Percentiles rank a stretch among this genome's conserved stretches.
phyloP scores from a whole-genome alignment of 2,888 invertebrate species.

The Linnaemya vulpina region DNA sequence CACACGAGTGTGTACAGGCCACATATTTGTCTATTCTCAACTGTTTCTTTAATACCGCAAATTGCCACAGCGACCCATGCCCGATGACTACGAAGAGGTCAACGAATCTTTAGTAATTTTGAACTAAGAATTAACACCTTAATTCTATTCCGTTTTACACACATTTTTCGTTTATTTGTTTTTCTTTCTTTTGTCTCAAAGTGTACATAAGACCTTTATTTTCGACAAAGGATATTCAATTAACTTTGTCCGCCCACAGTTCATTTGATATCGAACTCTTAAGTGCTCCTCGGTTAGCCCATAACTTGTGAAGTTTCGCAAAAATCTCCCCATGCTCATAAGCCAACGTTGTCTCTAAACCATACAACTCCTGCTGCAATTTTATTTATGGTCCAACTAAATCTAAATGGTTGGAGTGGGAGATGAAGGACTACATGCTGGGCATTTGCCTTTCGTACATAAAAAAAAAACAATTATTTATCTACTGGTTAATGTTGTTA shows the following conservation, averaged over 20 bases:
- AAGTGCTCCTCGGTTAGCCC: background rate
- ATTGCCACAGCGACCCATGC: no score
- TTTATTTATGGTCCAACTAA: background rate
- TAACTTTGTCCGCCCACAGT: conserved; percentile 28
- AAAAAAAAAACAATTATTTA: conserved; percentile 32
- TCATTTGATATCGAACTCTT: conserved; percentile 39
- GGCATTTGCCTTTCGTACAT: background rate
- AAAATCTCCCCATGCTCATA: conserved; percentile 13
- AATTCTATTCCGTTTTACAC: background rate
- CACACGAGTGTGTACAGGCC: no score
- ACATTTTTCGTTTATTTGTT: no score
- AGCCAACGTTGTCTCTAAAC: conserved; percentile 42
- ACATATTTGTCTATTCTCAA: no score
- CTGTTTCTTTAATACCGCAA: no score
- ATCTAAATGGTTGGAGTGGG: background rate
- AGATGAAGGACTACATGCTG: conserved; percentile 24
- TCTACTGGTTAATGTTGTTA: conserved; percentile 25
- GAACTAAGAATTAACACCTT: background rate
- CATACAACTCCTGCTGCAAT: conserved; percentile 9
- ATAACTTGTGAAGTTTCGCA: background rate
- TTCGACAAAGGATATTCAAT: conserved; percentile 35
- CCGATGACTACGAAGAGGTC: no score
- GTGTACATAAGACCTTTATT: background rate
- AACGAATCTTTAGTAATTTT: no score
- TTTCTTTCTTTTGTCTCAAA: background rate